Conservation (phyloP, 2,113 vertebrate genomes). For the Oncorhynchus clarkii region DNA sequence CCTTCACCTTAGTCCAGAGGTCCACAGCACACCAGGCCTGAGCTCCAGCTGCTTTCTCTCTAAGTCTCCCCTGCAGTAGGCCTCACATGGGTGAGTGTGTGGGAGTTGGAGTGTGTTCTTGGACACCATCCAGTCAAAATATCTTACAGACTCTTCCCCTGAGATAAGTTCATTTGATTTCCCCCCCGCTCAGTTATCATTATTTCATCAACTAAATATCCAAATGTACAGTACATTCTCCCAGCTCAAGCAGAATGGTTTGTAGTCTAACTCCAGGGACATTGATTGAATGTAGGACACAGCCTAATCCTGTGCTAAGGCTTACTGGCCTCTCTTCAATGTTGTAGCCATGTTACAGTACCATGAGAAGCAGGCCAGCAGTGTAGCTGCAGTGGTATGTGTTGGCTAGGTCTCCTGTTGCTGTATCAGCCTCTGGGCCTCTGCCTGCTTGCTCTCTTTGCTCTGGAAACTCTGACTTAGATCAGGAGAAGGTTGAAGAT, state of each 20-base stretch:
- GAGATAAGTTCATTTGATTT: no score
- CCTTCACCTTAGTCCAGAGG: neutral
- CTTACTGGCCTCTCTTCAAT: no score
- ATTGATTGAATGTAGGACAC: no score
- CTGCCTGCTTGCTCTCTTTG: neutral
- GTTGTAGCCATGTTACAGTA: no score
- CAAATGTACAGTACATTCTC: no score
- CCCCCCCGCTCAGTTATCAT: no score
- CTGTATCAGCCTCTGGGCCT: neutral
- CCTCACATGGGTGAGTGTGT: neutral
- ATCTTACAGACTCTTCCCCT: neutral
- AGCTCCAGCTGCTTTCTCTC: neutral
- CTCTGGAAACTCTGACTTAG: neutral
- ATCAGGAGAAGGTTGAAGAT: neutral
- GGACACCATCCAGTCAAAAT: neutral
- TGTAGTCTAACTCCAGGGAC: no score
- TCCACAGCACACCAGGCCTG: constrained; percentile 1
- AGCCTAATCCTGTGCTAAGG: no score
- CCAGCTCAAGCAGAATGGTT: no score
- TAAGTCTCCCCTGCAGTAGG: neutral
- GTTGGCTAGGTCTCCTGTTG: neutral
- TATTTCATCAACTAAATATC: no score
- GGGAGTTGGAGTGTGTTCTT: neutral
- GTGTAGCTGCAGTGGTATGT: neutral
- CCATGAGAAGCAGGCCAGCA: neutral